These are phyloP conservation scores for Rhinella marina DNA, from an alignment of 2,797 vertebrate genomes.

Conservation along the genomic window DNA sequence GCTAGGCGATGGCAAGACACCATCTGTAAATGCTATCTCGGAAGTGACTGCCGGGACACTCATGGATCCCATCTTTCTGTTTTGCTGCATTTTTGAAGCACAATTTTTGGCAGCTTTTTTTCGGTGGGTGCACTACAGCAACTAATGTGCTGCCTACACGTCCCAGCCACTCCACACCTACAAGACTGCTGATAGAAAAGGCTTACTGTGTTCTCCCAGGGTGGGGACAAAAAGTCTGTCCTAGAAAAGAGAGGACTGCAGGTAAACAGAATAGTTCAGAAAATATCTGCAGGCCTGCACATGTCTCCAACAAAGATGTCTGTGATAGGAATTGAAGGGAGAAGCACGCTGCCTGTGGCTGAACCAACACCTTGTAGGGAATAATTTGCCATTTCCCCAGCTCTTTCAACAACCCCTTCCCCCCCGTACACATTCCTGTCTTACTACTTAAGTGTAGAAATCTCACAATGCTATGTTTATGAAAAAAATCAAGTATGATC, in stretches of 20 bases:
- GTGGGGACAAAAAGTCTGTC: slow-evolving; percentile 14
- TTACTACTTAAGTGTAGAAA: not conserved
- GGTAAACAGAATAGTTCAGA: slow-evolving; percentile 23
- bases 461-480: not conserved
- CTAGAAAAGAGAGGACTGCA: slow-evolving; percentile 13
- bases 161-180: slow-evolving; percentile 39
- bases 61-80: too few relatives aligned
- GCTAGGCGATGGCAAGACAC: too few relatives aligned
- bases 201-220: slow-evolving; percentile 28
- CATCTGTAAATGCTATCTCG: too few relatives aligned
- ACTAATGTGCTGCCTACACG: slow-evolving; percentile 14
- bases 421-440: not conserved
- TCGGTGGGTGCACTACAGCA: not conserved
- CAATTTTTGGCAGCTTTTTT: not conserved
- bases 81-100: not conserved
- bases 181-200: slow-evolving; percentile 9
- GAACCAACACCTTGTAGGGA: slow-evolving; percentile 20
- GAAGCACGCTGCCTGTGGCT: slow-evolving; percentile 13
- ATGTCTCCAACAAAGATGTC: slow-evolving; percentile 48
- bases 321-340: slow-evolving; percentile 31
- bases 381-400: not conserved
- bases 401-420: not conserved
- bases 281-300: slow-evolving; percentile 36
- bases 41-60: too few relatives aligned
- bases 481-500: not conserved